Evolutionary conservation across 2,888 invertebrate species (phyloP), one percentile per base, ranked within the genome.

Genomic region (Lepeophtheirus nordmannii): DNA sequence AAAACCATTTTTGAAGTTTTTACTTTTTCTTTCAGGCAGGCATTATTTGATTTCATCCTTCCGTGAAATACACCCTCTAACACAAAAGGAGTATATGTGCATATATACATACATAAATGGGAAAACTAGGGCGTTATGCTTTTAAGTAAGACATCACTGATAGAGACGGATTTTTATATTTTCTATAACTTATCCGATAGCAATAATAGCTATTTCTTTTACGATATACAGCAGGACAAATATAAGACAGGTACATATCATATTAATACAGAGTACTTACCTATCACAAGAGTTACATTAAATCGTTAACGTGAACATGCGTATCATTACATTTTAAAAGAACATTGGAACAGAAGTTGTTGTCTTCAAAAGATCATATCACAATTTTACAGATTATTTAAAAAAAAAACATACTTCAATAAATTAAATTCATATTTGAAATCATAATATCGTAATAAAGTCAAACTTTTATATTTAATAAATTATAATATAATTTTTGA

Each of bases 11-110:
- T 46, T 46, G 30, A 46, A n/a, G 8, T 17, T 14, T 46, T 46
- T n/a, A 46, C 17, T 46, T 46, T 46, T 46, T 17, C 53, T 46
- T 46, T 46, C 53, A 46, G 53, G 53, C 53, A 46, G 53, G 53
- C 53, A 46, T 30, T 30, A 30, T 30, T 30, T 7, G 30, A 46
- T 46, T 46, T 46, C 53, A 46, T 46, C 53, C 53, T 46, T 46
- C 53, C 53, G 53, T 46, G 53, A 46, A 46, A 46, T 5, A 46
- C 17, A 46, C 53, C n/a, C 30, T 30, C 30, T 30, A 30, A 30
- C 30, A 7, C 30, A 30, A 30, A 30, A 30, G 30, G 30, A 30
- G 30, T 30, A 30, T 46, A 14, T 46, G 5, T 46, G 5, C 41
- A 46, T 17, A 46, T 17, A 46, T 14, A 46, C 8, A 8, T n/a